phyloP scores from a whole-genome alignment of 2,113 vertebrate species.

The Dipodomys merriami region DNA sequence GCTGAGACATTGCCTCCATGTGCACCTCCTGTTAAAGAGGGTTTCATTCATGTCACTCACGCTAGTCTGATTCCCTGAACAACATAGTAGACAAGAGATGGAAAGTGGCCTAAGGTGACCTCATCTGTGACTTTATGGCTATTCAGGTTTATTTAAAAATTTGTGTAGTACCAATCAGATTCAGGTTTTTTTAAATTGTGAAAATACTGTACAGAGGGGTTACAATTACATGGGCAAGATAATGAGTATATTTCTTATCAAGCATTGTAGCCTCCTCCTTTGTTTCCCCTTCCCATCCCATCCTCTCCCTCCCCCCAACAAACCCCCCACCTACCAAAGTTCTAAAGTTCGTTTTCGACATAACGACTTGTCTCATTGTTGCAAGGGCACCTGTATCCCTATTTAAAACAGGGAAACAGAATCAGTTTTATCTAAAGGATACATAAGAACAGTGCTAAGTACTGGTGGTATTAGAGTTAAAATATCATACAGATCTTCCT shows the following conservation, averaged over 20 bases:
- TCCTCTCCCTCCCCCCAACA: too few relatives aligned
- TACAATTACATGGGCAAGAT: too few relatives aligned
- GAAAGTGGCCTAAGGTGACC: background rate
- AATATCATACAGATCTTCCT: conserved; percentile 14
- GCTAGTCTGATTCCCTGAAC: background rate
- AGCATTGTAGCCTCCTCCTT: too few relatives aligned
- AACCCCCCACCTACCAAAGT: too few relatives aligned
- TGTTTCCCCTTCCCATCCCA: too few relatives aligned
- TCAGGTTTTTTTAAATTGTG: background rate
- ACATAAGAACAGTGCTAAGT: background rate
- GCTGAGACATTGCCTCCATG: background rate
- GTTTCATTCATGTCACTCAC: background rate
- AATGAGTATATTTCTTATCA: too few relatives aligned
- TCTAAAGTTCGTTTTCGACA: too few relatives aligned
- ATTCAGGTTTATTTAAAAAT: background rate
- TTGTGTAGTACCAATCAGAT: background rate
- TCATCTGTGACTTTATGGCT: background rate
- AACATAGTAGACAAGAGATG: background rate
- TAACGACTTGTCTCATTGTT: too few relatives aligned
- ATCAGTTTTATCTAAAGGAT: conserved; percentile 41
- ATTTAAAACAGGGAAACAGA: too few relatives aligned
- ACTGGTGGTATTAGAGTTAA: background rate
- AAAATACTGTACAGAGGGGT: too few relatives aligned
- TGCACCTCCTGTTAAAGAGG: background rate
- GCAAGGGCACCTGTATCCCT: too few relatives aligned